Evolutionary conservation across 1,140 invertebrate genomes (phyloP).

Genomic region (Agrypnia vestita): DNA sequence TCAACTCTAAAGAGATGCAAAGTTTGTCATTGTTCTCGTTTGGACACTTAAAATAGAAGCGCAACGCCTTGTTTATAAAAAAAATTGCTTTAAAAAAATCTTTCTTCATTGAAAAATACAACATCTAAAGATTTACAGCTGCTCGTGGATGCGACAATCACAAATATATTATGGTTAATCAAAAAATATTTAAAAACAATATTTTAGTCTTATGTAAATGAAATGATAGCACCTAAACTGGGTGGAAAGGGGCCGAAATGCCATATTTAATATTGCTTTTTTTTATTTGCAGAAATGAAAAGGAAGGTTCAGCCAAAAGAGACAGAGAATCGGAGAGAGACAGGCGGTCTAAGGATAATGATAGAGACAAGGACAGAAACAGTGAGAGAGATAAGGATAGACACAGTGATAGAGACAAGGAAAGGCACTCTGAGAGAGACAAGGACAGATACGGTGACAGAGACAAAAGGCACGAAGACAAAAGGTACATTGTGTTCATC

Average conservation of each 20-base stretch:
- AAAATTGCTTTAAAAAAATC: too few relatives aligned
- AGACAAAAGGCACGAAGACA: conserved; percentile 42
- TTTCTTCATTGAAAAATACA: too few relatives aligned
- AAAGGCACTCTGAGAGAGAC: conserved; percentile 55
- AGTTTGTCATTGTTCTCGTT: background rate
- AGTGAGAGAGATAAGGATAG: conserved; percentile 52
- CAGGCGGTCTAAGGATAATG: conserved; percentile 38
- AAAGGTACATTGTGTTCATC: background rate
- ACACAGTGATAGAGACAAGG: conserved; percentile 49
- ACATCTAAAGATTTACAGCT: too few relatives aligned
- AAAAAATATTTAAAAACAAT: too few relatives aligned
- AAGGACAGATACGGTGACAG: conserved; percentile 47
- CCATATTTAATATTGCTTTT: background rate
- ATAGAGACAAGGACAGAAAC: conserved; percentile 46
- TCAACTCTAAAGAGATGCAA: background rate
- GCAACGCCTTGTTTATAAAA: too few relatives aligned
- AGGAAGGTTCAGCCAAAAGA: conserved; percentile 19
- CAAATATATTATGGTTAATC: too few relatives aligned
- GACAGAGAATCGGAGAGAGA: conserved; percentile 20
- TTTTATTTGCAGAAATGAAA: conserved; percentile 17
- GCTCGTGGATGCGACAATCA: too few relatives aligned
- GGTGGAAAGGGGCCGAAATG: too few relatives aligned
- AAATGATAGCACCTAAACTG: too few relatives aligned
- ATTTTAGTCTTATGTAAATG: too few relatives aligned
- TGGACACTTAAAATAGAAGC: too few relatives aligned